Evolutionary conservation across 2,113 vertebrate genomes (phyloP).

Genomic region (Laterallus jamaicensis): DNA sequence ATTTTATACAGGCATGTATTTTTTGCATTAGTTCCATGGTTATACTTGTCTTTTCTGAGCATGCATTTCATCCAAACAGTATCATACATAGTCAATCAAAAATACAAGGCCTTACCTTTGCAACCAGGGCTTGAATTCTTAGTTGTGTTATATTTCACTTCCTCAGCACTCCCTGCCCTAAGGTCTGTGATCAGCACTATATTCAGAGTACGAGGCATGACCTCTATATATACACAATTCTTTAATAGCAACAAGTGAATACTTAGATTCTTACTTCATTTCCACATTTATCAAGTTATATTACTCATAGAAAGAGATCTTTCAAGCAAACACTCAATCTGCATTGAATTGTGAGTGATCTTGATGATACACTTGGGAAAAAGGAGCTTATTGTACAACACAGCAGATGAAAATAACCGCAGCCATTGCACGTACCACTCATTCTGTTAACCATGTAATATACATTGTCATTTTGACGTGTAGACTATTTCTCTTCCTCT

Average conservation of each 20-base stretch:
- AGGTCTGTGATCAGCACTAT: background rate
- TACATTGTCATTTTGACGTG: slow-evolving; percentile 83
- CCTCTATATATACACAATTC: slow-evolving; percentile 58
- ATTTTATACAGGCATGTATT: background rate
- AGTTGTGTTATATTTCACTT: slow-evolving; percentile 41
- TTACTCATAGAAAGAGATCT: slow-evolving; percentile 54
- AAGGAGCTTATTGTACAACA: slow-evolving; percentile 63
- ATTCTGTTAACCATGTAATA: slow-evolving; percentile 78
- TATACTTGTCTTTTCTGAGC: background rate
- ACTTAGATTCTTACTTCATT: slow-evolving; percentile 60
- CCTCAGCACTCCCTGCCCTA: slow-evolving; percentile 55
- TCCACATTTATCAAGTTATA: slow-evolving; percentile 49
- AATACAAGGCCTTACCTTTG: slow-evolving; percentile 71
- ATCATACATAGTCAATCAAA: background rate
- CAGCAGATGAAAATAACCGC: slow-evolving; percentile 62
- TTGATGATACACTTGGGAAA: slow-evolving; percentile 61
- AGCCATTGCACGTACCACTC: slow-evolving; percentile 68
- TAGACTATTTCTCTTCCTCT: slow-evolving; percentile 75
- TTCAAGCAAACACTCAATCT: slow-evolving; percentile 70
- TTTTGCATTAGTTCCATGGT: background rate
- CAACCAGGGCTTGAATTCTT: slow-evolving; percentile 33
- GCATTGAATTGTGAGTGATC: slow-evolving; percentile 67
- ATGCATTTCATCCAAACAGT: background rate
- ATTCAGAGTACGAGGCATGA: slow-evolving; percentile 38
- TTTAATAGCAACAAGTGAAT: slow-evolving; percentile 14